Percentiles rank a stretch among this genome's conserved stretches.
Evolutionary conservation across 37 sponge, comb jelly and placozoan species (phyloP).

Genomic region (Aplysina aerophoba): DNA sequence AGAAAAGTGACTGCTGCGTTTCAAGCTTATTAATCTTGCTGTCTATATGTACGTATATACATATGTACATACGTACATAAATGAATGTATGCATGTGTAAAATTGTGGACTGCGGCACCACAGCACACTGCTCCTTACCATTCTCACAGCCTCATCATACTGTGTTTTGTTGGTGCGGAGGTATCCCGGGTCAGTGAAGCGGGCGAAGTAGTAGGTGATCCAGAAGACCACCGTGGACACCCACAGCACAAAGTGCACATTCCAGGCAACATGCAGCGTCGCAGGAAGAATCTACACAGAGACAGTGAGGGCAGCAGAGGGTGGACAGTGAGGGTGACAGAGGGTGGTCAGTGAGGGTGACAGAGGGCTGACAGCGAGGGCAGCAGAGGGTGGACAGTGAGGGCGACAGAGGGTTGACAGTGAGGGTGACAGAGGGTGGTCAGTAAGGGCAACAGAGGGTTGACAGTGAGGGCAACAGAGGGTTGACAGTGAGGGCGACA

Average conservation of each 20-base stretch:
- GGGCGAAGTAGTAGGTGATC: slow-evolving; percentile 65
- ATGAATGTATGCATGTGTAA: no score
- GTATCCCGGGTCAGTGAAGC: slow-evolving; percentile 76
- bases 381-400: not conserved
- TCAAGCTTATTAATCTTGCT: no score
- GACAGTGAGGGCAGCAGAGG: not conserved
- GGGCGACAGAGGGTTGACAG: not conserved
- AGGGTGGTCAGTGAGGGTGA: not conserved
- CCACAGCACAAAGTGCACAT: slow-evolving; percentile 61
- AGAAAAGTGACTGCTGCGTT: no score
- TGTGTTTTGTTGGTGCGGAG: slow-evolving; percentile 57
- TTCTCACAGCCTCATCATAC: slow-evolving; percentile 76
- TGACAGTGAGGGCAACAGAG: not conserved
- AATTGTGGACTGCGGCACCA: no score
- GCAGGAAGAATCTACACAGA: slow-evolving; percentile 57
- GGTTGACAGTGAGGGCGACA: no score
- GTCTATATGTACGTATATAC: not conserved
- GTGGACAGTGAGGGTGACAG: not conserved
- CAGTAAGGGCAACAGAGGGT: slow-evolving; percentile 3
- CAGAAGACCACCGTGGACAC: slow-evolving; percentile 66
- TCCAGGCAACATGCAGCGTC: slow-evolving; percentile 52
- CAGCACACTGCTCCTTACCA: slow-evolving; percentile 58
- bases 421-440: not conserved
- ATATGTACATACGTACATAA: no score
- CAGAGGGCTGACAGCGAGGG: not conserved